Evolutionary conservation across 2,797 vertebrate genomes (phyloP), one percentile per base, ranked within the genome.

Genomic region (Clamator glandarius): DNA sequence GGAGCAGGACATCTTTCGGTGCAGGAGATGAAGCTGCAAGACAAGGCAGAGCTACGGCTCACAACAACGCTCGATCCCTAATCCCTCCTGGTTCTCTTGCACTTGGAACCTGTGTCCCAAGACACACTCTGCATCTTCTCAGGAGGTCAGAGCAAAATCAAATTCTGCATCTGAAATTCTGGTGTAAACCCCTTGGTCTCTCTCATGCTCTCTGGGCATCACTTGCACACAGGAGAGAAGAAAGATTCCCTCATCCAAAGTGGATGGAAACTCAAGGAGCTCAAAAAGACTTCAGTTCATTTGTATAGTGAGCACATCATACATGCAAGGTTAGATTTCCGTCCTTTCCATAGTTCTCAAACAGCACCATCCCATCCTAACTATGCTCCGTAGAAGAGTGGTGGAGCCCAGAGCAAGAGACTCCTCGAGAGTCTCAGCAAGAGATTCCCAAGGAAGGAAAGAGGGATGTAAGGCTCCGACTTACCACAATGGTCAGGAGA

Each of bases 251-350:
- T 12, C 52, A 29, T 51, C 16, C 20, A 50, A 51, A 16, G 5
- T 14, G 51, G 25, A 21, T 50, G 31, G 21, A 16, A 66, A 25
- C 24, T 41, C 31, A 13, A 8, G 14, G 4, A 35, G 9, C 19
- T 24, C 35, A 50, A 13, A 4, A 11, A 55, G 24, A 13, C 25
- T 11, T 2, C 19, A 39, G 36, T 6, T 3, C 19, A 5, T 6
- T 8, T 16, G 1, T 8, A 4, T 1, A 3, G 3, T 36, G 50
- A 39, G 33, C 5, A 2, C 23, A 25, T 39, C 9, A 3, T 31
- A n/a, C 16, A 21, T 15, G 2, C 15, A 50, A 25, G 35, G 15
- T 31, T 15, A 39, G 11, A 39, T 26, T 51, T 20, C 48, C 50
- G 14, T 29, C 39, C 39, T 18, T 64, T 29, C 36, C 18, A 11